These are phyloP conservation scores for Laterallus jamaicensis DNA, from an alignment of 2,113 vertebrate species.

Conservation along the genomic window DNA sequence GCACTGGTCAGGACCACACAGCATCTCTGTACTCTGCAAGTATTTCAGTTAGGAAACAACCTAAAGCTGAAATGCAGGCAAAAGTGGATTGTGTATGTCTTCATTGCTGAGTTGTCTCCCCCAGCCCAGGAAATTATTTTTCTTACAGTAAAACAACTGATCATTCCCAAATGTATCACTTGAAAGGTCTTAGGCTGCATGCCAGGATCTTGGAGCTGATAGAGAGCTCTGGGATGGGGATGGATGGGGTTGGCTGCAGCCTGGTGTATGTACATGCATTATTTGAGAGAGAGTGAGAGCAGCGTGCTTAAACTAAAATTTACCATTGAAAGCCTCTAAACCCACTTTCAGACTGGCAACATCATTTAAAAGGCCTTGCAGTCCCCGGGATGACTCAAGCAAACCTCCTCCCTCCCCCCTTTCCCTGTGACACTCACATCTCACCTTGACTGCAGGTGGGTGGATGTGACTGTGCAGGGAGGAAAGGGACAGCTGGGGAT, in stretches of 20 bases:
- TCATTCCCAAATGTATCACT: neutral
- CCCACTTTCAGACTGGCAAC: neutral
- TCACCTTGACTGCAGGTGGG: constrained; percentile 24
- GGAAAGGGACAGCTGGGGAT: neutral
- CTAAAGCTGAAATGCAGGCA: neutral
- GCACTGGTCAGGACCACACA: neutral
- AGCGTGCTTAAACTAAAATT: neutral
- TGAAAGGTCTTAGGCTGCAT: neutral
- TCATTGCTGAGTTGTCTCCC: neutral
- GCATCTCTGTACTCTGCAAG: neutral
- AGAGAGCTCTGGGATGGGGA: neutral
- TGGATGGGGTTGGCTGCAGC: neutral
- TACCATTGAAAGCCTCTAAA: neutral
- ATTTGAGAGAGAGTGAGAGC: neutral
- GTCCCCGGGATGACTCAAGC: neutral
- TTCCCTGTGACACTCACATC: neutral
- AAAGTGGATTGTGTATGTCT: neutral
- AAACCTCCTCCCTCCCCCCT: neutral
- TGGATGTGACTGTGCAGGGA: neutral
- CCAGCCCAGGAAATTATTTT: neutral
- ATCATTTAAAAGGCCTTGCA: neutral
- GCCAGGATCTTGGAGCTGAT: neutral
- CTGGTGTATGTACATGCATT: neutral
- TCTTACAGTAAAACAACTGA: neutral
- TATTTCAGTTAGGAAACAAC: neutral